Conservation (phyloP, 2,888 invertebrate genomes). For the Achlya flavicornis region DNA sequence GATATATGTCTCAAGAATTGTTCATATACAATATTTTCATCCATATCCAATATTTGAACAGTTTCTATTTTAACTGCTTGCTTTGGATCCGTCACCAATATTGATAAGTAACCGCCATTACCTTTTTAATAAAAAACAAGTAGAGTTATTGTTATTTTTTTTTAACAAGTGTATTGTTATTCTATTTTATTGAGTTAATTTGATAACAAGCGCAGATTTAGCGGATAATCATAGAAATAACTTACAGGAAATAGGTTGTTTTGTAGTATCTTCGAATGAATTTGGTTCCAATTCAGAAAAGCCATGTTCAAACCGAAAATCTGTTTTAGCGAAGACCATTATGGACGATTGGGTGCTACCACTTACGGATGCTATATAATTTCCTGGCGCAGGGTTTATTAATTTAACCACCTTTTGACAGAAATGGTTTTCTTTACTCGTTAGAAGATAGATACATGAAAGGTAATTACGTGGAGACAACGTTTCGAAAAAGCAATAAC, state of each 20-base stretch:
- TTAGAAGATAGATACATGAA: no score
- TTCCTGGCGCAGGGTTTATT: not conserved
- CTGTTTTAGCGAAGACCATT: constrained; percentile 18
- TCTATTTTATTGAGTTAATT: not conserved
- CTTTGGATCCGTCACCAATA: constrained; percentile 12
- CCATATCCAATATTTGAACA: constrained; percentile 7
- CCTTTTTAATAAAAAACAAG: constrained; percentile 3
- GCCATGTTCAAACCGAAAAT: constrained; percentile 21
- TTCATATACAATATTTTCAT: not conserved
- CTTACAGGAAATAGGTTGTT: constrained; percentile 11
- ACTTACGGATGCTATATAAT: not conserved
- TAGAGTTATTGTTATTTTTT: not conserved
- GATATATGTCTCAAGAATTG: not conserved
- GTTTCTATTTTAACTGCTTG: not conserved
- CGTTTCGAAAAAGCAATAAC: no score
- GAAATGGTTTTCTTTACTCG: not conserved
- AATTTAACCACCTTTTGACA: not conserved
- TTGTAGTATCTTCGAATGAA: constrained; percentile 4
- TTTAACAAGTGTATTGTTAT: no score
- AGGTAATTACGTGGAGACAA: no score
- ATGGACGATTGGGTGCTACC: constrained; percentile 13
- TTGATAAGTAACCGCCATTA: not conserved
- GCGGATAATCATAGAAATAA: no score
- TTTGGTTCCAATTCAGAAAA: constrained; percentile 14
- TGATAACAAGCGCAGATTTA: no score